Conservation (phyloP, 2,797 vertebrate genomes). For the Brachymystax lenok region DNA sequence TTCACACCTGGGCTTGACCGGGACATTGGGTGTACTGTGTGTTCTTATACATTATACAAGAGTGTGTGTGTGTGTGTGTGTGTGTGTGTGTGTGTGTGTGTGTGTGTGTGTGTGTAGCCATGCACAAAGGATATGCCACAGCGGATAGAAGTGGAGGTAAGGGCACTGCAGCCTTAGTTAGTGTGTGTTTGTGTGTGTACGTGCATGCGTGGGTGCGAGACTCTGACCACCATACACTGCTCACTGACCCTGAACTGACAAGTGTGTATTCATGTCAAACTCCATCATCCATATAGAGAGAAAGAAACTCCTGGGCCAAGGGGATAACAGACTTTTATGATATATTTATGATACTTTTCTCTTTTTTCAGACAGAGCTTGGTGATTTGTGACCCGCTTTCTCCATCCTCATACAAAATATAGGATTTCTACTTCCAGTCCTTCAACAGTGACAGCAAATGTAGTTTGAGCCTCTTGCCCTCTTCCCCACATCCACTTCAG, state of each 20-base stretch:
- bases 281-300: not conserved
- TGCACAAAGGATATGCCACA: not conserved
- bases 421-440: not conserved
- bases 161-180: not conserved
- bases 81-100: not conserved
- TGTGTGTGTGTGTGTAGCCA: not conserved
- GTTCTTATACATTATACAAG: not conserved
- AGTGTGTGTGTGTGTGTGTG: not conserved
- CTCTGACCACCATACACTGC: not conserved
- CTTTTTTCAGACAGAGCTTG: not conserved
- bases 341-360: too few species aligned
- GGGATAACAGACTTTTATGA: not conserved
- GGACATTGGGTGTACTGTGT: constrained; percentile 11
- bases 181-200: not conserved
- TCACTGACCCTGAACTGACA: not conserved
- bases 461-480: too few species aligned
- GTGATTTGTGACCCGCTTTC: not conserved
- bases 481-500: too few species aligned
- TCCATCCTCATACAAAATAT: not conserved
- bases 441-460: too few species aligned
- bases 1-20: constrained; percentile 8
- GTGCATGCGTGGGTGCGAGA: not conserved
- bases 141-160: not conserved
- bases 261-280: not conserved
- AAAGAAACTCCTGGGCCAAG: not conserved